Base-by-base conservation (phyloP, 1,140 invertebrate species). In the Antheraea pernyi region DNA sequence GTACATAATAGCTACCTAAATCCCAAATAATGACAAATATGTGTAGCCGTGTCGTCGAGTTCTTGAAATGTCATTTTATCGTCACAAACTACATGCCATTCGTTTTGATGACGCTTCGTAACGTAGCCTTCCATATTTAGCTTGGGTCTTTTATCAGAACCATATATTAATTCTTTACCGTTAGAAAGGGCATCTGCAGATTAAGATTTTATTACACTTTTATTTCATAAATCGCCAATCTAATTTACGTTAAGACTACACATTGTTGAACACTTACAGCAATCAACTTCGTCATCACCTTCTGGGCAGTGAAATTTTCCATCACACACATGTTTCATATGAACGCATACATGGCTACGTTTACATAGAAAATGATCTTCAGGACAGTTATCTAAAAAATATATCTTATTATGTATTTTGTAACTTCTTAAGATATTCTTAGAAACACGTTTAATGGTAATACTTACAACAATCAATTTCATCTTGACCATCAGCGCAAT, bases 401-500 rank as follows among this genome's bases (percentile, higher is more conserved):
- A 30, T 53, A 53, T 62, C 22, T 30, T 30, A 30, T 30, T 30
- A 1, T 30, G 22, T 30, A 30, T 30, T 30, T 30, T 30, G 22
- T 30, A 30, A 4, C 22, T 30, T 4, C 1, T 2, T 4, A 30
- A 30, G 22, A 30, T 30, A 30, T 64, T 4, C 36, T 16, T 48
- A 18, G 3, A 9, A 36, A 36, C 3, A 11, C 7, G 19, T 36
- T 11, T 46, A 48, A 48, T 13, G 5, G 10, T 30, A 37, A 61
- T 75, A 88, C 88, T 85, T 86, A 95, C 94, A 91, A 81, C 96
- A 98, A 78, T 95, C 87, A 64, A 93, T 85, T 89, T 98, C 97
- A 88, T 98, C 97, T 22, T 94, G 94, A 22, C 92, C 81, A 91
- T 98, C 97, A 22, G 89, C 83, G 80, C 97, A 98, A 81, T 98